Evolutionary conservation across 37 sponge, comb jelly and placozoan genomes (phyloP).

Genomic region (Eunapius fragilis): DNA sequence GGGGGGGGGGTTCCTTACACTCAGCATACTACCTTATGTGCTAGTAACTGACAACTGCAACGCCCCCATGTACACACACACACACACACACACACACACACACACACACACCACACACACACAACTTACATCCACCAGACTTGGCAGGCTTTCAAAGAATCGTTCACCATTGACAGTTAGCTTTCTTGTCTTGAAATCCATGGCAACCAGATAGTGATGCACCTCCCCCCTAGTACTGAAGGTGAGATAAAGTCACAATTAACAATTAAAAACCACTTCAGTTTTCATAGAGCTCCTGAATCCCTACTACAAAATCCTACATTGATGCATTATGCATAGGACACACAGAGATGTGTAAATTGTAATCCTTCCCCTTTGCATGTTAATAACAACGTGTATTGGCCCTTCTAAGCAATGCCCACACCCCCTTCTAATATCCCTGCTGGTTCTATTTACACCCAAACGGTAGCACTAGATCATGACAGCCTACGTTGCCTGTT

Average conservation of each 20-base stretch:
- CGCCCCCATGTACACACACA: neutral
- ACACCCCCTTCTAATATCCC: no score
- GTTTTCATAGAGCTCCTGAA: no score
- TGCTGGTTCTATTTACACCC: no score
- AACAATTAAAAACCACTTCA: no score
- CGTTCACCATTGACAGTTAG: slow-evolving; percentile 63
- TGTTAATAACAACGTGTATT: no score
- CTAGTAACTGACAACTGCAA: neutral
- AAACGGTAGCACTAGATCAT: no score
- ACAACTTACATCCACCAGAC: slow-evolving; percentile 47
- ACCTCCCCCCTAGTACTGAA: slow-evolving; percentile 32
- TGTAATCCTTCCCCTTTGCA: neutral
- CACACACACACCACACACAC: neutral
- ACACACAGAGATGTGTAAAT: neutral
- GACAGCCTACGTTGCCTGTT: no score
- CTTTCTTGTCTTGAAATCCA: slow-evolving; percentile 36
- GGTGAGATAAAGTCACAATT: neutral
- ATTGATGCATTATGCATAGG: no score
- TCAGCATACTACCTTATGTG: no score
- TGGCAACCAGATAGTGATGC: slow-evolving; percentile 72
- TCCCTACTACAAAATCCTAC: no score
- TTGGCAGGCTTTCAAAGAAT: slow-evolving; percentile 44
- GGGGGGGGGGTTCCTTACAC: no score
- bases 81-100: neutral
- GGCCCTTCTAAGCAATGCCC: no score